Evolutionary conservation across 2,113 vertebrate genomes (phyloP).

Genomic region (Hemiprocne comata): DNA sequence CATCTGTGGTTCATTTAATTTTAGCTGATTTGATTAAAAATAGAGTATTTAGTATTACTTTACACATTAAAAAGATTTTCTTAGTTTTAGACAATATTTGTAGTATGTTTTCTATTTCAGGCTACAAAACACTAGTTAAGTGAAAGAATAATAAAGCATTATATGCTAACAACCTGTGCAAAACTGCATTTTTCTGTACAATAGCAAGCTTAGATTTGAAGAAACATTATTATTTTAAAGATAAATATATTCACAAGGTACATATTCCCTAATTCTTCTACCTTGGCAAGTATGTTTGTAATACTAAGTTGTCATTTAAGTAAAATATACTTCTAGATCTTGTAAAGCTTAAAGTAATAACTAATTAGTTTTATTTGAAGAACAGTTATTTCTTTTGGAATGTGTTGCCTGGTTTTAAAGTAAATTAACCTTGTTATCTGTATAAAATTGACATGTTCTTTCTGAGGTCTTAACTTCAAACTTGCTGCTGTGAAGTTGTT

Average conservation of each 20-base stretch:
- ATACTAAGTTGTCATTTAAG: slow-evolving; percentile 37
- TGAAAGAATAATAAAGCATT: neutral
- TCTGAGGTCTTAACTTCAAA: neutral
- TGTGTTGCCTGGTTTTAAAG: neutral
- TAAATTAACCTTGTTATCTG: neutral
- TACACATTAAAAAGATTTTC: neutral
- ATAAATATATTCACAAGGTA: neutral
- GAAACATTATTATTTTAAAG: neutral
- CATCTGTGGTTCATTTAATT: neutral
- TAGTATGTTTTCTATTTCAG: neutral
- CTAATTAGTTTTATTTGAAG: neutral
- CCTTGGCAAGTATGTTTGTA: neutral
- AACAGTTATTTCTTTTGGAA: neutral
- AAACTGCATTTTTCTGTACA: neutral
- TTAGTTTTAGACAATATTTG: neutral
- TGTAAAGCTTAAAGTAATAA: neutral
- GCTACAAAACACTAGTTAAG: neutral
- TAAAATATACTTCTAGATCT: slow-evolving; percentile 16
- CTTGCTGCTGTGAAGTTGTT: neutral
- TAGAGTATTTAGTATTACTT: neutral
- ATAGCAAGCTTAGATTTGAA: neutral
- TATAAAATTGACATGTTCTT: neutral
- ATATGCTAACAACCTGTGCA: neutral
- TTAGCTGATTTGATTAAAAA: slow-evolving; percentile 28
- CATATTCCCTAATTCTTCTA: neutral